These are phyloP conservation scores for Micromesistius poutassou DNA, from an alignment of 2,797 vertebrate species.

Conservation along the genomic window DNA sequence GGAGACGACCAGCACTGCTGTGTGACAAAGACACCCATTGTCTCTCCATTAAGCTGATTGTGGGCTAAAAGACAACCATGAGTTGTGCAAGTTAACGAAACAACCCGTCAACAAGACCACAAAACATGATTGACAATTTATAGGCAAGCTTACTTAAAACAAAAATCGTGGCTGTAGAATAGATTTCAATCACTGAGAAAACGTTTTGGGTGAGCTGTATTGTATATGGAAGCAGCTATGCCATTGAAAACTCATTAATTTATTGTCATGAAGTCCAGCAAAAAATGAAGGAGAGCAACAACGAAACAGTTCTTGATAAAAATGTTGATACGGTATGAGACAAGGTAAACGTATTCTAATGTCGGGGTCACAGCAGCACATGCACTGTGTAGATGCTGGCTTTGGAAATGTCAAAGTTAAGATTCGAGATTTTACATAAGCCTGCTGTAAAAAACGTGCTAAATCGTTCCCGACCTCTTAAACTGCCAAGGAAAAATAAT, in stretches of 20 bases:
- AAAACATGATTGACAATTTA: not conserved
- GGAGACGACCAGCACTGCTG: not conserved
- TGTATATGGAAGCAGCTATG: not conserved
- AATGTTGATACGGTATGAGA: not conserved
- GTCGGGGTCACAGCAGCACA: not conserved
- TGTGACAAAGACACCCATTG: not conserved
- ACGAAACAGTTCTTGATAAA: not conserved
- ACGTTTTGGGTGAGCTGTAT: not conserved
- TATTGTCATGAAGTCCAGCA: not conserved
- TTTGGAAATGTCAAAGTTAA: not conserved
- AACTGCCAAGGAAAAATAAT: not conserved
- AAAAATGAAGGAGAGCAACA: not conserved
- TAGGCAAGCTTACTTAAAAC: not conserved
- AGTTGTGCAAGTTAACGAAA: not conserved
- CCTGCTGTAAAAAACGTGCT: not conserved
- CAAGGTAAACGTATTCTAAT: not conserved
- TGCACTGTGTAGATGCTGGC: not conserved
- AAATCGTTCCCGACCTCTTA: not conserved
- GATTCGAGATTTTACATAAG: not conserved
- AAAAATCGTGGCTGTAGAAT: not conserved
- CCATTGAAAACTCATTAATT: not conserved
- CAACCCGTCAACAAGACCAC: not conserved
- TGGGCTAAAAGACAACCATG: not conserved
- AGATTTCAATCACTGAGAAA: not conserved
- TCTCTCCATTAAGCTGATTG: not conserved